Evolutionary conservation across 2,888 invertebrate genomes (phyloP), one percentile per base, ranked within the genome.

Genomic region (Acleris sparsana): DNA sequence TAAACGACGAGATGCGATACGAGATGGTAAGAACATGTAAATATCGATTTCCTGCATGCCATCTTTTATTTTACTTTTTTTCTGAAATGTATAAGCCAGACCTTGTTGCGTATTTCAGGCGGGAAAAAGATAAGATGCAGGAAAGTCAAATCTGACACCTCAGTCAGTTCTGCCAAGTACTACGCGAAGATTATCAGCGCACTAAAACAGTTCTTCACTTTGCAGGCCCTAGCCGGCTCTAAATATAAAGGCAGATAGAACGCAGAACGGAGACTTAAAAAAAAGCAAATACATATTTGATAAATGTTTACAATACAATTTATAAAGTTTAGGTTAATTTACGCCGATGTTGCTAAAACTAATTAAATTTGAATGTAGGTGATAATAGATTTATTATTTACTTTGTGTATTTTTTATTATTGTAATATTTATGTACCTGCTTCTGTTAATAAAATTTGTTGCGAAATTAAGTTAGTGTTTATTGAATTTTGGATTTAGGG

Each of bases 1-100:
- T 99, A 78, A 96, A 96, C 82, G 96, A 98, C 89, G 99, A 99
- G 91, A 97, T 98, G 92, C 94, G 97, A 78, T 95, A 97, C 93
- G 99, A 99, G 92, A 96, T 97, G 90, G 95, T 96, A 88, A 93
- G 94, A 85, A 83, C 90, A 92, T 89, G 92, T 92, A 92, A 92
- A 92, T 92, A 92, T 92, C 92, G 75, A 77, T 73, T 75, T 74
- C 75, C 70, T 73, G 67, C 69, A 69, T 67, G 63, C 56, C 49
- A 58, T 62, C 52, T 29, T 57, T 53, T 67, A 56, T 65, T 69
- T 58, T 62, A 51, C 63, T 61, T 57, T 66, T 70, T 59, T 68
- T 65, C 57, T 56, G 69, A 68, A 22, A 80, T 78, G 64, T 77
- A 75, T 83, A 83, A 80, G 77, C 77, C 77, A 80, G 73, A 68